Evolutionary conservation across 2,113 vertebrate species (phyloP).

Genomic region (Emydocephalus ijimae): DNA sequence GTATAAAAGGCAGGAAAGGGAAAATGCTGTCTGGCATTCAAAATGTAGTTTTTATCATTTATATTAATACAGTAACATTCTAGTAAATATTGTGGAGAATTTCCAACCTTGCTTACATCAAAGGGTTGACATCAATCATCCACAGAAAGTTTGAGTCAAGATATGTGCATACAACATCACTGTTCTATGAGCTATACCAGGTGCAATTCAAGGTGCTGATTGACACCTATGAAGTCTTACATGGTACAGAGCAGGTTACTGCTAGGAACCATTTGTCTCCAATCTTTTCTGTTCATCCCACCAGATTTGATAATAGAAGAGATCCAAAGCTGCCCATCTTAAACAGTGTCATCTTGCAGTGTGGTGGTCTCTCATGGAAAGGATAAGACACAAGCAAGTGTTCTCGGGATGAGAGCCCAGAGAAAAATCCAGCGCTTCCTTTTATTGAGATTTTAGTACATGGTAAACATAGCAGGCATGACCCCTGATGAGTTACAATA

Average conservation of each 20-base stretch:
- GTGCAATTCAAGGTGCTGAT: background rate
- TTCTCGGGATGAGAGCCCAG: no score
- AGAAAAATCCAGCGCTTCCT: no score
- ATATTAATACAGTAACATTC: background rate
- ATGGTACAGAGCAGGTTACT: background rate
- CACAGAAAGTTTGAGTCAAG: background rate
- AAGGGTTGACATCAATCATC: background rate
- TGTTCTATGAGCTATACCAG: background rate
- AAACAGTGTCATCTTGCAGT: no score
- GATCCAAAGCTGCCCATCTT: background rate
- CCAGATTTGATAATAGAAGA: background rate
- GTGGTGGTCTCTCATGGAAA: no score
- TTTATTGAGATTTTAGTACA: no score
- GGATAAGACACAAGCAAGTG: no score
- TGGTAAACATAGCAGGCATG: no score
- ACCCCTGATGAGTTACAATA: no score
- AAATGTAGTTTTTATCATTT: background rate
- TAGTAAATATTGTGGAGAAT: background rate
- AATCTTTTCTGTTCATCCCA: background rate
- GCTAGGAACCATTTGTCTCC: background rate
- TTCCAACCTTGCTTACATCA: background rate
- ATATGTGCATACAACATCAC: background rate
- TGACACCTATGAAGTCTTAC: background rate
- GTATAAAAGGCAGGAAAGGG: background rate
- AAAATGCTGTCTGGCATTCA: background rate